These are phyloP conservation scores for Catharus bicknelli DNA, from an alignment of 2,113 vertebrate genomes.

Conservation along the genomic window DNA sequence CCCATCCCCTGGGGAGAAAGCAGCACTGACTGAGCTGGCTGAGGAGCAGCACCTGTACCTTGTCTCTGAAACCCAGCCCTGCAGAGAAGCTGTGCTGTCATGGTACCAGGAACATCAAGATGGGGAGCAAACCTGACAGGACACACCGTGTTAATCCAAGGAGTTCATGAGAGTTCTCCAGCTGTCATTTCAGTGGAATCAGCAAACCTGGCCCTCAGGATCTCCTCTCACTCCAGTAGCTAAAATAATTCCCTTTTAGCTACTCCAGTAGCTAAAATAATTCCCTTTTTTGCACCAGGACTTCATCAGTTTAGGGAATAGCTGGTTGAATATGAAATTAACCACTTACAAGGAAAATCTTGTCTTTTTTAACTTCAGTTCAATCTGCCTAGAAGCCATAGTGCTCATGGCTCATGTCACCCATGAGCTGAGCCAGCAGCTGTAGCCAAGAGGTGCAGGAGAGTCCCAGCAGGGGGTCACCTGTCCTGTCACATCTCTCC, in stretches of 20 bases:
- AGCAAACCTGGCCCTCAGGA: not conserved
- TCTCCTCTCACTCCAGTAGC: not conserved
- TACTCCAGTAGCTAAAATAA: not conserved
- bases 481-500: not conserved
- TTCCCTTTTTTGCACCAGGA: not conserved
- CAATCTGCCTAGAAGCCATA: not conserved
- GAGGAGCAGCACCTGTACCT: not conserved
- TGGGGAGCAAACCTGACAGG: not conserved
- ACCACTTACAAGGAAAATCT: not conserved
- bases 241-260: not conserved
- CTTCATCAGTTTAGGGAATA: not conserved
- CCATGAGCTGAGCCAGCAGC: not conserved
- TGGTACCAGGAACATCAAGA: not conserved
- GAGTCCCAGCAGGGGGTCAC: not conserved
- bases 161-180: not conserved
- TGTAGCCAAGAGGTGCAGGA: not conserved
- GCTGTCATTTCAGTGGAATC: not conserved
- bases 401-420: not conserved
- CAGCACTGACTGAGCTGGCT: rapidly evolving
- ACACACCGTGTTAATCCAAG: not conserved
- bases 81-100: not conserved
- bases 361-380: not conserved
- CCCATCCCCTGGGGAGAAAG: not conserved
- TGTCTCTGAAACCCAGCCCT: not conserved
- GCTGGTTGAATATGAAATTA: not conserved